Evolutionary conservation across 2,888 invertebrate species (phyloP).

Genomic region (Latrodectus elegans): DNA sequence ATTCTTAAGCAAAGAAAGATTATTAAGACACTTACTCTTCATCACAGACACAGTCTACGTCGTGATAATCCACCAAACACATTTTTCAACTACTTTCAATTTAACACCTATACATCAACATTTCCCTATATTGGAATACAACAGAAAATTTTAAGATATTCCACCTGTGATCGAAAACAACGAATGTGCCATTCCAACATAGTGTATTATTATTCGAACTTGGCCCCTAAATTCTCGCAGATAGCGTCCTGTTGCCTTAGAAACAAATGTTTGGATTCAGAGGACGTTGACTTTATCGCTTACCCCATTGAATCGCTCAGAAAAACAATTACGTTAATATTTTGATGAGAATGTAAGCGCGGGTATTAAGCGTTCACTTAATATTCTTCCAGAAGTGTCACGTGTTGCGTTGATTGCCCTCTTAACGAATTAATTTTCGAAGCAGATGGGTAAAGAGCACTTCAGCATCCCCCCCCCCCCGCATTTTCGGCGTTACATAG

Average conservation of each 20-base stretch:
- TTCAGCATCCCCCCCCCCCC: neutral
- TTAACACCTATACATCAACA: too few relatives aligned
- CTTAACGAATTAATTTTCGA: conserved; percentile 42
- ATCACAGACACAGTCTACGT: conserved; percentile 15
- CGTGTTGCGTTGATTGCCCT: conserved; percentile 54
- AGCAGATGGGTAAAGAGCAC: neutral
- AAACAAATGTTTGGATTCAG: conserved; percentile 51
- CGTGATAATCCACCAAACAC: conserved; percentile 45
- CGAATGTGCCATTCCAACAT: too few relatives aligned
- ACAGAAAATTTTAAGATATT: too few relatives aligned
- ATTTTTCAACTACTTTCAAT: neutral
- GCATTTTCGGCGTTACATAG: conserved; percentile 23
- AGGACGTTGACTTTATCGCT: conserved; percentile 48
- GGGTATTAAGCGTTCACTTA: conserved; percentile 26
- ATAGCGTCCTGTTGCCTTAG: conserved; percentile 45
- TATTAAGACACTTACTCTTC: conserved; percentile 16
- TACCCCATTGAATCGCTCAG: conserved; percentile 39
- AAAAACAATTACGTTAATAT: conserved; percentile 7
- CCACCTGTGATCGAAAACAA: too few relatives aligned
- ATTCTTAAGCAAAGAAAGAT: too few relatives aligned
- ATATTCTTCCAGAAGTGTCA: conserved; percentile 36
- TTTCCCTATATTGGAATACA: too few relatives aligned
- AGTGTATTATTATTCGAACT: conserved; percentile 32
- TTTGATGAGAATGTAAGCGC: neutral
- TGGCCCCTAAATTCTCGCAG: conserved; percentile 51